Base-by-base conservation (phyloP, 2,113 vertebrate species). In the Tichodroma muraria region DNA sequence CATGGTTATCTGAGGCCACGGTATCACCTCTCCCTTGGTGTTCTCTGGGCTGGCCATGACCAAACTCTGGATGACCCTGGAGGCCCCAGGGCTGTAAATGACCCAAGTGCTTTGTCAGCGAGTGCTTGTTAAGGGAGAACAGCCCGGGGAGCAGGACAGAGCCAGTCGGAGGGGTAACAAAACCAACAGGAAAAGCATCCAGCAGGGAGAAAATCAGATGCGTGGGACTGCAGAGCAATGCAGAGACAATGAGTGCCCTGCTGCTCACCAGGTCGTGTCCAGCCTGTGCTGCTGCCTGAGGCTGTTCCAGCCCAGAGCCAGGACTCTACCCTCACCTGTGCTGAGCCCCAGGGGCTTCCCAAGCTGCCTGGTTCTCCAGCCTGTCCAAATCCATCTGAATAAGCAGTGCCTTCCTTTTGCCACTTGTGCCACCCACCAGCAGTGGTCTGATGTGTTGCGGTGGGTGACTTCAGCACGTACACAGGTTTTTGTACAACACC, bases 341-440 rank as follows among this genome's bases (percentile, higher is more conserved):
- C 2, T 53, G 45, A 73, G 18, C 47, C 37, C 53, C 6, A 1
- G 2, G 25, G 80, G 17, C 13, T 72, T 37, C 63, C 16, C 47
- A 4, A 11, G 20, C 21, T 42, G 7, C 20, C 22, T 73, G 15
- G 9, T 47, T 35, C 24, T 64, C 28, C 40, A 72, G 31, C 27
- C 23, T 76, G n/a, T 8, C 61, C 37, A n/a, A 50, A 35, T 9
- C 21, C 21, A 3, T 5, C 33, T 13, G 17, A 40, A 11, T 6
- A 27, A 72, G 16, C 28, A 5, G 0, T 42, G 10, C 15, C 11
- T 17, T 56, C 15, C 0, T 1, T 18, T 47, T 30, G 5, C 22
- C 30, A 2, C 33, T 33, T 38, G 8, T 9, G 4, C 25, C 30
- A 52, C 25, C 30, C 1, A 0, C 2, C 53, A 31, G 25, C 1